phyloP scores from a whole-genome alignment of 2,797 vertebrate species.

The Hybognathus amarus region DNA sequence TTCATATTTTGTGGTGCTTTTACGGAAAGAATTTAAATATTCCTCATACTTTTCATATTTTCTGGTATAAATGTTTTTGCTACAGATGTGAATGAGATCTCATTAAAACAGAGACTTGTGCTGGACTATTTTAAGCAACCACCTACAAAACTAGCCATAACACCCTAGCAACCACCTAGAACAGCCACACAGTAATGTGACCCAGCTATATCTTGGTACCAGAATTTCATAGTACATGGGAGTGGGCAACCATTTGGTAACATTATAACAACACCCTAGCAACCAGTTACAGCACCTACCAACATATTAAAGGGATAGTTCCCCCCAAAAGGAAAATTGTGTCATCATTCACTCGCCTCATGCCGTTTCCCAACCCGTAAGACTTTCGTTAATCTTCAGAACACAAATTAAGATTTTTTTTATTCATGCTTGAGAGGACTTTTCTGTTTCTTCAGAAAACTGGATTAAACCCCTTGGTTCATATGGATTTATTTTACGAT shows the following conservation, averaged over 20 bases:
- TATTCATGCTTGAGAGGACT: not conserved
- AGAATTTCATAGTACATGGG: not conserved
- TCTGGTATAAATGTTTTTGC: not conserved
- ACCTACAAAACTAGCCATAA: not conserved
- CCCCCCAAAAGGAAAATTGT: not conserved
- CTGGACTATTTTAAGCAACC: not conserved
- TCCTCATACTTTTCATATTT: conserved; percentile 19
- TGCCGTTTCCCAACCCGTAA: too few species aligned
- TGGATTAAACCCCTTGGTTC: not conserved
- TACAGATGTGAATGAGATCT: not conserved
- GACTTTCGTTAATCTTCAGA: not conserved
- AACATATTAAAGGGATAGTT: not conserved
- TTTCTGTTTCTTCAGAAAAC: too few species aligned
- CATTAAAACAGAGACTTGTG: not conserved
- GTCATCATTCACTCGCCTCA: not conserved
- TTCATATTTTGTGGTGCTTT: not conserved
- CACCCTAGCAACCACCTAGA: not conserved
- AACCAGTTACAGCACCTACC: not conserved
- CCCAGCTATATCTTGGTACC: not conserved
- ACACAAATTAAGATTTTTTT: not conserved
- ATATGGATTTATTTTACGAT: not conserved
- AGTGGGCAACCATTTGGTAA: not conserved
- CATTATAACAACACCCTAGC: not conserved
- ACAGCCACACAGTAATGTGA: not conserved
- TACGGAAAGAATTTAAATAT: not conserved